A percentile compares a stretch with the other conserved stretches of the same genome.
Evolutionary conservation across 2,888 invertebrate species (phyloP).

Genomic region (Drosophila anomalata): DNA sequence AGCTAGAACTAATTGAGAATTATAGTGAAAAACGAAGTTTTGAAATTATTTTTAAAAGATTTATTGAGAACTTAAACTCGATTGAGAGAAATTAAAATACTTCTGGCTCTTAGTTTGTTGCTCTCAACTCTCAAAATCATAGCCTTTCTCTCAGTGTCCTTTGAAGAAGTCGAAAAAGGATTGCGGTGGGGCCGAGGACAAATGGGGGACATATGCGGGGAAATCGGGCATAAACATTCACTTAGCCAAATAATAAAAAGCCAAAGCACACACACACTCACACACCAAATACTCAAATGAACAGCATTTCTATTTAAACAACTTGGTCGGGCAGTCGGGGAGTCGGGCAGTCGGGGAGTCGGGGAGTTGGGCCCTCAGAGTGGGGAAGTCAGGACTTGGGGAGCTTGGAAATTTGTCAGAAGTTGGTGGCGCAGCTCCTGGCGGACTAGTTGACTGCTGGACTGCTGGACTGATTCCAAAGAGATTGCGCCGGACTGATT

Average conservation of each 20-base stretch:
- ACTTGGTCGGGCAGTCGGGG: background rate
- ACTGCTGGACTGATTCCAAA: background rate
- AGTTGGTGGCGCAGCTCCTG: conserved; percentile 13
- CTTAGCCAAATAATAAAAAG: conserved; percentile 66
- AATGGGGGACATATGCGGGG: conserved; percentile 35
- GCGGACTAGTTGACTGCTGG: conserved; percentile 14
- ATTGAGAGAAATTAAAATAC: too few relatives aligned
- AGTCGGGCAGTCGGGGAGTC: too few relatives aligned
- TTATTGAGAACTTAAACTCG: too few relatives aligned
- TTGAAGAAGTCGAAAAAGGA: conserved; percentile 15
- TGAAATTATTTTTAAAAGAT: too few relatives aligned
- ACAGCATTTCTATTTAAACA: conserved; percentile 55
- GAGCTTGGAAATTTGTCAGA: conserved; percentile 37
- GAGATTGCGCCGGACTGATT: conserved; percentile 58
- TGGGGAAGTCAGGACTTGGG: background rate
- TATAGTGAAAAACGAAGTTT: too few relatives aligned
- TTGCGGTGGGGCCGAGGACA: conserved; percentile 2
- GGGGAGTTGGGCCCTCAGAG: too few relatives aligned
- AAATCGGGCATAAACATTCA: conserved; percentile 63
- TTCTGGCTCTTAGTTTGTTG: background rate
- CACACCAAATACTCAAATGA: conserved; percentile 46
- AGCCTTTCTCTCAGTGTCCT: background rate
- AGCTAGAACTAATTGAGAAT: too few relatives aligned
- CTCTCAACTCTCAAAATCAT: too few relatives aligned
- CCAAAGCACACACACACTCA: conserved; percentile 47